Evolutionary conservation across 2,888 invertebrate species (phyloP), one percentile per base, ranked within the genome.

Genomic region (Cataglyphis livida): DNA sequence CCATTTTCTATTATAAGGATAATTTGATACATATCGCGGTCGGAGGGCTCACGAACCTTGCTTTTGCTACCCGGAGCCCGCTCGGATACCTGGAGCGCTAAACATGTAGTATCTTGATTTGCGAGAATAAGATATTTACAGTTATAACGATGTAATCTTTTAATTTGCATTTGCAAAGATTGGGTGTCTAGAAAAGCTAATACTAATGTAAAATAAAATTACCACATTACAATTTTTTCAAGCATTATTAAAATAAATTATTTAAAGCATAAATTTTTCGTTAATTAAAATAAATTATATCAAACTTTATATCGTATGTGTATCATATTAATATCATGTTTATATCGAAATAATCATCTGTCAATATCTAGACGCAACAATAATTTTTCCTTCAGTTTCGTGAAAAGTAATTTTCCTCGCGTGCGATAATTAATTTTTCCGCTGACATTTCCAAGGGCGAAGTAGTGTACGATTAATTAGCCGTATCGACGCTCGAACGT

Each of bases 21-120:
- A 94, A 94, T 94, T 94, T 94, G 94, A 94, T 94, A 94, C 94
- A 93, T 93, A 94, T 94, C 94, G 93, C 88, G 91, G 85, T 51
- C 81, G 82, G 85, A 28, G 81, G 81, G 35, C 62, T n/a, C 51
- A 85, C 86, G 85, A 89, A 83, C 21, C 21, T 21, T 21, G 88
- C 76, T 84, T 70, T 81, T 76, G 76, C 81, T 79, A 74, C 59
- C 84, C 82, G 82, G 88, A 81, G 84, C 35, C 64, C 54, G 32
- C 48, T 38, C 41, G 75, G 35, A 25, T 41, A 48, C 28, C 65
- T 25, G 15, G 51, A 65, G n/a, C 28, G 35, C 12, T 59, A 59
- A 78, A 70, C 61, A 70, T 57, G 21, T 9, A 32, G 32, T 61
- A 38, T 59, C 18, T 21, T 44, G 25, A 18, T 79, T 68, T 21